Base-by-base conservation (phyloP, 1,140 invertebrate species). In the Drosophila simulans region DNA sequence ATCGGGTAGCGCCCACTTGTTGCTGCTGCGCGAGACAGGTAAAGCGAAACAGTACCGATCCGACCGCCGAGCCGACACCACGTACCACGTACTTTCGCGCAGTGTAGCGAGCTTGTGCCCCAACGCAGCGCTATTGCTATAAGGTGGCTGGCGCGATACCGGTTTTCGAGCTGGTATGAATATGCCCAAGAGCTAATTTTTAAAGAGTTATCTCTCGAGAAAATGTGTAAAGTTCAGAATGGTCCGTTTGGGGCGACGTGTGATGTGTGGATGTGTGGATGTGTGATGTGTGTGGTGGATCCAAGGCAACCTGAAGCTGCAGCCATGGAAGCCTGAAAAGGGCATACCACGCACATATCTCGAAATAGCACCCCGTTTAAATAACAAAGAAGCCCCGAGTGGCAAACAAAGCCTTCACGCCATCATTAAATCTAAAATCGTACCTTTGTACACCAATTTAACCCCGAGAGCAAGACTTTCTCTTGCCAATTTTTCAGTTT, bases 151-250 rank as follows among this genome's bases (percentile, higher is more conserved):
- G 64, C 66, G 66, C 64, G 64, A 70, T 70, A 70, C 66, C 66
- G 66, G 66, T 70, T 70, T 70, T 70, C 51, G 34, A 31, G 66
- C 63, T 70, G 66, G 66, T 70, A 70, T 70, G 66, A 70, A 70
- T 70, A 71, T 71, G 68, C 68, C 68, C 22, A 71, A 71, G 68
- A 71, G 68, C 68, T 71, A 71, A 71, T 70, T 71, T 70, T 71
- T 49, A 40, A 71, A 57, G 66, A 71, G 68, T 71, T 71, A 71
- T 71, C 68, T 66, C 35, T 27, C 66, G 15, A 70, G 68, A 71
- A 51, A 57, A 70, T 71, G 65, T 71, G 43, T 71, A 71, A 71
- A 70, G 68, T 71, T 71, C 68, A 71, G 68, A 56, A 68, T n/a
- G 42, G 31, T 25, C 57, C 22, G 57, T 63, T 63, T 46, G 35